Evolutionary conservation across 2,113 vertebrate genomes (phyloP).

Genomic region (Miniopterus natalensis): DNA sequence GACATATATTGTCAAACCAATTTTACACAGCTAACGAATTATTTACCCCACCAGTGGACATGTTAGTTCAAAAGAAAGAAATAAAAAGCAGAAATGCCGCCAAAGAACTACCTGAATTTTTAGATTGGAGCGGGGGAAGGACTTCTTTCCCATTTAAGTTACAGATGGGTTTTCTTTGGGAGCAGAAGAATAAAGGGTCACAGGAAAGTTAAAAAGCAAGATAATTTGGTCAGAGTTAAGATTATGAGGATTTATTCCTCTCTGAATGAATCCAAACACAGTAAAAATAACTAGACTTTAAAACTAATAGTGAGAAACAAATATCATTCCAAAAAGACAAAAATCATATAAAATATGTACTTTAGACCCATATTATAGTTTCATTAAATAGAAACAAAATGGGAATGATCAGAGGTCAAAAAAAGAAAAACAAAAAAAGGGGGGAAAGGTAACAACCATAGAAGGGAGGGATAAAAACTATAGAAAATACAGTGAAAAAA

Average conservation of each 20-base stretch:
- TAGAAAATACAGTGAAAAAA: background rate
- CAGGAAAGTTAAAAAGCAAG: background rate
- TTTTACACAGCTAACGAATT: background rate
- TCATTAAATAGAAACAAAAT: slow-evolving; percentile 15
- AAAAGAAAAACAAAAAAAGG: background rate
- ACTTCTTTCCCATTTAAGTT: background rate
- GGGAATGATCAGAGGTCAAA: background rate
- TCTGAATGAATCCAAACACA: background rate
- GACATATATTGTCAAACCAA: background rate
- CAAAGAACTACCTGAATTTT: background rate
- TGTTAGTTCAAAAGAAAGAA: slow-evolving; percentile 5
- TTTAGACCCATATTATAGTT: background rate
- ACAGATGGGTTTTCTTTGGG: slow-evolving; percentile 35
- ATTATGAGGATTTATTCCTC: background rate
- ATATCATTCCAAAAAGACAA: slow-evolving; percentile 36
- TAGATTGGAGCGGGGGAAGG: background rate
- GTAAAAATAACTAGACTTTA: slow-evolving; percentile 22
- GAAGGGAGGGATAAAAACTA: background rate
- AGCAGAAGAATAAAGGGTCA: slow-evolving; percentile 26
- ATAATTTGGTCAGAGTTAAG: slow-evolving; percentile 43
- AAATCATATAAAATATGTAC: slow-evolving; percentile 11
- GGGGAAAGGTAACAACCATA: background rate
- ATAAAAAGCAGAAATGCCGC: background rate
- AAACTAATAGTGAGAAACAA: slow-evolving; percentile 29
- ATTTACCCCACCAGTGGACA: background rate